Evolutionary conservation across 2,113 vertebrate genomes (phyloP).

Genomic region (Proteles cristata): DNA sequence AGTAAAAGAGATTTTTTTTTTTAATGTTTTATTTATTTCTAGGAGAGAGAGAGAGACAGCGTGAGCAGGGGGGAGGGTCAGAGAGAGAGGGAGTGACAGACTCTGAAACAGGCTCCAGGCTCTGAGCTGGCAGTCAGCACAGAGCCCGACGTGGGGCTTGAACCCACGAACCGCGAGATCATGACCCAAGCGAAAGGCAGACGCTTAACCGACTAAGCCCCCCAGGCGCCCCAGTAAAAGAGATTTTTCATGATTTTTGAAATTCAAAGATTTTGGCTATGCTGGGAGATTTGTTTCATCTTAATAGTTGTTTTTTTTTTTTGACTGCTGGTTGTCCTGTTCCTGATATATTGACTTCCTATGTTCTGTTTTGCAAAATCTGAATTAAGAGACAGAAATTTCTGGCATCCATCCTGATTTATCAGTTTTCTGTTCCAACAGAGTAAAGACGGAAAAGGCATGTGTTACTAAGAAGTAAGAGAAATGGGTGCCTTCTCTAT

Average conservation of each 20-base stretch:
- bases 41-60: too few species aligned
- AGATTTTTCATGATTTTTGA: not conserved
- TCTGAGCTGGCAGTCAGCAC: too few species aligned
- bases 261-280: not conserved
- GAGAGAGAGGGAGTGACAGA: too few species aligned
- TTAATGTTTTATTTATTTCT: too few species aligned
- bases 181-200: too few species aligned
- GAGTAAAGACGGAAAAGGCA: not conserved
- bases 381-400: not conserved
- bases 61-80: too few species aligned
- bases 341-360: not conserved
- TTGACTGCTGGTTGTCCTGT: not conserved
- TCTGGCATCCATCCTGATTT: not conserved
- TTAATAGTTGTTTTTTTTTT: not conserved
- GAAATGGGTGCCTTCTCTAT: not conserved
- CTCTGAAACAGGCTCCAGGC: too few species aligned
- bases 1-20: conserved; percentile 80
- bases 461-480: not conserved
- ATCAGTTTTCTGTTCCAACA: not conserved
- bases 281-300: not conserved
- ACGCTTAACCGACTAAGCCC: too few species aligned
- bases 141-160: too few species aligned
- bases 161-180: too few species aligned
- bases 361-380: not conserved
- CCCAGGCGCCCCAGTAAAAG: too few species aligned